Conservation (phyloP, 2,113 vertebrate species). For the Pseudopipra pipra region DNA sequence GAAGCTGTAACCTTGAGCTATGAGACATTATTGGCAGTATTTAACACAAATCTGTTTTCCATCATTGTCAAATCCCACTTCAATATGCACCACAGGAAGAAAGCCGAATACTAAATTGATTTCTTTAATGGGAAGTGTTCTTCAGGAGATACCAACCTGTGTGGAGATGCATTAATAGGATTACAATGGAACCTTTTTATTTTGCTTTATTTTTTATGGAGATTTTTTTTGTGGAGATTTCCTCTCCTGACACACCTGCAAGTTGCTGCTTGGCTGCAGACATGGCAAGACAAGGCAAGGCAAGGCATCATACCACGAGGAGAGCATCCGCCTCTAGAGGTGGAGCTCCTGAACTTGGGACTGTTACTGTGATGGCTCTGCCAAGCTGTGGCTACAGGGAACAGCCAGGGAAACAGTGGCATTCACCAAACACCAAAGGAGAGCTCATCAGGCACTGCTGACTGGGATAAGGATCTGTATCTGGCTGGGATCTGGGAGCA, state of each 20-base stretch:
- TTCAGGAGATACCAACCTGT: constrained; percentile 56
- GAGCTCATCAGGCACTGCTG: not conserved
- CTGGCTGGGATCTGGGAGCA: not conserved
- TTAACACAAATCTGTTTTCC: constrained; percentile 76
- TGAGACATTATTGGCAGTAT: constrained; percentile 73
- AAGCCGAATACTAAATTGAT: constrained; percentile 69
- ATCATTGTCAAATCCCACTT: constrained; percentile 75
- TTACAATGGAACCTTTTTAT: constrained; percentile 53
- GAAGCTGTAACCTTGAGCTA: constrained; percentile 73
- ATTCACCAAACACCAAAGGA: fast-evolving
- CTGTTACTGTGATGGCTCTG: not conserved
- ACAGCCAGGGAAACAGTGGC: not conserved
- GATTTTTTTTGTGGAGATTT: not conserved
- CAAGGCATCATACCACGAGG: fast-evolving
- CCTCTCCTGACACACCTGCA: not conserved
- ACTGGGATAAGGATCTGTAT: not conserved
- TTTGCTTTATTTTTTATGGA: not conserved
- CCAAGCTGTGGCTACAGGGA: not conserved
- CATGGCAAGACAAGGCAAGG: not conserved
- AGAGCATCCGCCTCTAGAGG: not conserved
- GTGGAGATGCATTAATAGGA: constrained; percentile 52
- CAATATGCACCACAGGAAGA: constrained; percentile 69
- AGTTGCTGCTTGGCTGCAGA: not conserved
- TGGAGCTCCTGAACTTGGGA: not conserved
- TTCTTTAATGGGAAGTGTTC: constrained; percentile 70